Evolutionary conservation across 2,797 vertebrate genomes (phyloP).

Genomic region (Bryconaethiops microstoma): DNA sequence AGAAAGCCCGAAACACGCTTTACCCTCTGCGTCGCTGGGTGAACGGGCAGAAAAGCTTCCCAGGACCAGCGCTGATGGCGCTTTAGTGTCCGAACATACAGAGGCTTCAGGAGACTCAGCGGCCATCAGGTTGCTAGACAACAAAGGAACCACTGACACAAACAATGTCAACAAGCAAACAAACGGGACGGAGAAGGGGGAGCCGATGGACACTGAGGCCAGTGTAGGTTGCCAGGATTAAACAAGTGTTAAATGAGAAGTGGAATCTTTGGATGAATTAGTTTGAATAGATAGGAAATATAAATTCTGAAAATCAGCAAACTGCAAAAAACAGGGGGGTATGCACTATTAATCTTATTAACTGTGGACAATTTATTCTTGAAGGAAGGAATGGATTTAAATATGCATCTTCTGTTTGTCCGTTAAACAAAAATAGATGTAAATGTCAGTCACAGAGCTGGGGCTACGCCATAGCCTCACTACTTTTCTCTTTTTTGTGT

Average conservation of each 20-base stretch:
- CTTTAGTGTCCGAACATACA: constrained; percentile 50
- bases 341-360: neutral
- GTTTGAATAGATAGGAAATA: neutral
- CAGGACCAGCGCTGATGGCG: constrained; percentile 70
- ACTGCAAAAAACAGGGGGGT: neutral
- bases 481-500: neutral
- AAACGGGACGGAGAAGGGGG: constrained; percentile 60
- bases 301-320: constrained; percentile 12
- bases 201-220: constrained; percentile 68
- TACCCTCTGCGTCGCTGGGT: constrained; percentile 59
- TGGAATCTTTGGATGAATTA: neutral
- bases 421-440: neutral
- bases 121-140: constrained; percentile 28
- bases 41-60: constrained; percentile 74
- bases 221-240: constrained; percentile 56
- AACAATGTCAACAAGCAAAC: constrained; percentile 54
- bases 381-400: neutral
- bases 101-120: constrained; percentile 47
- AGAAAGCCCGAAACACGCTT: constrained; percentile 62
- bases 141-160: constrained; percentile 42
- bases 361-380: constrained; percentile 1
- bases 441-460: neutral
- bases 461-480: neutral
- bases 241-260: constrained; percentile 32
- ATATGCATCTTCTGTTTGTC: neutral